Evolutionary conservation across 1,140 invertebrate genomes (phyloP).

Genomic region (Rhagoletis zephyria): DNA sequence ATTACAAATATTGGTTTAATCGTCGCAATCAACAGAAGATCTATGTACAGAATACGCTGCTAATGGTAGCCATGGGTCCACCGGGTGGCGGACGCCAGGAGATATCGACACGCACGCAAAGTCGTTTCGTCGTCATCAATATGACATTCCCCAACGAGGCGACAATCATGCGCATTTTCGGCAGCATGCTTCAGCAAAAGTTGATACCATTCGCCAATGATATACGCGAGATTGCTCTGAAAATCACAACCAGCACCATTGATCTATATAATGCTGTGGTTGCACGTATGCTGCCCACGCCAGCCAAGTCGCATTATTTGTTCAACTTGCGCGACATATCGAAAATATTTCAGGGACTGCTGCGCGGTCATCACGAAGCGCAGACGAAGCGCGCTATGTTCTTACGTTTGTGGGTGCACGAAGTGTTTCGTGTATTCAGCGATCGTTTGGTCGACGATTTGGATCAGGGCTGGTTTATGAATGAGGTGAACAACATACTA

Average conservation of each 20-base stretch:
- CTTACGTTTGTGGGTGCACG: constrained; percentile 87
- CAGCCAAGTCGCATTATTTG: constrained; percentile 89
- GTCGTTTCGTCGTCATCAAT: constrained; percentile 86
- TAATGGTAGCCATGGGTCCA: constrained; percentile 85
- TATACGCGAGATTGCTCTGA: constrained; percentile 80
- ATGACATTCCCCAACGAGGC: constrained; percentile 85
- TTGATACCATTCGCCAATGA: constrained; percentile 84
- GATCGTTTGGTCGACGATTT: constrained; percentile 85
- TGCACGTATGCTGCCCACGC: constrained; percentile 85
- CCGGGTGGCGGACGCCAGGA: constrained; percentile 85
- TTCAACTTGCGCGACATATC: constrained; percentile 91
- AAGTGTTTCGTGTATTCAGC: constrained; percentile 86
- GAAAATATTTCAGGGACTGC: constrained; percentile 82
- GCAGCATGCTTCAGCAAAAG: constrained; percentile 87
- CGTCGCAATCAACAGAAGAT: constrained; percentile 82
- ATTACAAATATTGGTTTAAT: constrained; percentile 91
- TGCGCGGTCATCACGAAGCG: constrained; percentile 83
- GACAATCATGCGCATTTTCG: constrained; percentile 86
- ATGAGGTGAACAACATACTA: constrained; percentile 81
- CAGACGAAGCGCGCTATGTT: constrained; percentile 82
- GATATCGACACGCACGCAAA: constrained; percentile 83
- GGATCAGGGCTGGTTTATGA: constrained; percentile 84
- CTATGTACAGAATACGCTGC: constrained; percentile 83
- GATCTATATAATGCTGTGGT: constrained; percentile 83
- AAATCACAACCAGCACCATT: constrained; percentile 77